Evolutionary conservation across 2,888 invertebrate genomes (phyloP).

Genomic region (Keiferia lycopersicella): DNA sequence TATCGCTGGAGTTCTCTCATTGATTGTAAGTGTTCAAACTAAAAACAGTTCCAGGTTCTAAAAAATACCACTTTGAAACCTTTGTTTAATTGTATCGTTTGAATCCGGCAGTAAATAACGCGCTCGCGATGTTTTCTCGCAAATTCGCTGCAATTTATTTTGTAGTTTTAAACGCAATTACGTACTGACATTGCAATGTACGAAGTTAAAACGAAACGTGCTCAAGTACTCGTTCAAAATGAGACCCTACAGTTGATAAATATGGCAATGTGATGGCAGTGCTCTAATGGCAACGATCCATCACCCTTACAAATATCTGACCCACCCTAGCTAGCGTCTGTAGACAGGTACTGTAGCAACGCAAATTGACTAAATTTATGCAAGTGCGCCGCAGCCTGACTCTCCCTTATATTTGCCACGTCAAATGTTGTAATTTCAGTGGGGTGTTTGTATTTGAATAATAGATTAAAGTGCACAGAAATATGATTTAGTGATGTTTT

Average conservation of each 20-base stretch:
- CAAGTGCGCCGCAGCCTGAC: constrained; percentile 60
- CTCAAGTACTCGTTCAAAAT: constrained; percentile 9
- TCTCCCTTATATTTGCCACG: constrained; percentile 49
- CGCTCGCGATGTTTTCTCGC: neutral
- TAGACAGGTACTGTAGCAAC: constrained; percentile 49
- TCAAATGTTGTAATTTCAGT: constrained; percentile 72
- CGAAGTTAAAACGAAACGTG: constrained; percentile 7
- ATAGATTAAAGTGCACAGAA: constrained; percentile 53
- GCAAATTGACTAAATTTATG: constrained; percentile 79
- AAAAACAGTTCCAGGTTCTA: neutral
- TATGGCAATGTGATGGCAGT: constrained; percentile 7
- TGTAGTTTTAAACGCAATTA: neutral
- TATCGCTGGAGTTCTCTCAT: neutral
- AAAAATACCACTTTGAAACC: neutral
- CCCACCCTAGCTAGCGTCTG: no score
- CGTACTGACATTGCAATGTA: neutral
- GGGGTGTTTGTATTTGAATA: constrained; percentile 58
- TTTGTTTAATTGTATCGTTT: neutral
- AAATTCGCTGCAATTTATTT: constrained; percentile 5
- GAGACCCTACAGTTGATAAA: constrained; percentile 4
- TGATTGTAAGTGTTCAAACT: neutral
- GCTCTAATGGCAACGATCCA: constrained; percentile 20
- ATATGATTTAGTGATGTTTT: constrained; percentile 36
- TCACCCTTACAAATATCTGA: constrained; percentile 25
- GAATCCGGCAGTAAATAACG: neutral